Base-by-base conservation (phyloP, 2,888 invertebrate species). In the Auanema freiburgensis region DNA sequence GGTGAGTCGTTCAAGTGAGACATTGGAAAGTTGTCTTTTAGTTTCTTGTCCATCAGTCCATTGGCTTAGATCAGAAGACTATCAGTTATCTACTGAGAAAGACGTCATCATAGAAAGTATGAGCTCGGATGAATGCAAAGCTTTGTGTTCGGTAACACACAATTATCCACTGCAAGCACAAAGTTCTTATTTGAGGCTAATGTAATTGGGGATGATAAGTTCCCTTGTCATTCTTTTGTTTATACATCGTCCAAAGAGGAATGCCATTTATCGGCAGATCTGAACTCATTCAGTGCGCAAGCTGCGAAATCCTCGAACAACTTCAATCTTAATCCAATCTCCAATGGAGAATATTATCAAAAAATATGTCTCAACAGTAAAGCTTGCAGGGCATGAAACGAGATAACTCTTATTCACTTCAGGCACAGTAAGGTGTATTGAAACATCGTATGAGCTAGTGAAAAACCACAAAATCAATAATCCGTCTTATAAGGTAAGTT, bases 21-120 rank as follows among this genome's bases (percentile, higher is more conserved):
- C 16, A 60, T 14, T 18, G 18, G 40, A 51, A n/a, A 52, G 16
- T n/a, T 1, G 6, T 46, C 14, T 66, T 80, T 49, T 56, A 80
- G 80, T 80, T 11, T 57, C 66, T 12, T 81, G 81, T 53, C 57
- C 62, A 2, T 57, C 65, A 0, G 63, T 80, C 0, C 79, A 81
- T 58, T 81, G 80, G 79, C 59, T 81, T n/a, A 62, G 76, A 12
- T 67, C 77, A 10, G 79, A 81, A 62, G 74, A 80, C 46, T 80
- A 76, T 63, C 57, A 66, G 25, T 77, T 81, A n/a, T 69, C 68
- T 16, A 66, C 68, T 23, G 56, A 71, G 49, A 79, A 79, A 46
- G 81, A 81, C 55, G 74, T 81, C 24, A 75, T 81, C 33, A 70
- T 81, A 52, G 74, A 73, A 63, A 77, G 76, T 16, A 65, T 44